Evolutionary conservation across 2,797 vertebrate species (phyloP), one percentile per base, ranked within the genome.

Genomic region (Acanthurus tractus): DNA sequence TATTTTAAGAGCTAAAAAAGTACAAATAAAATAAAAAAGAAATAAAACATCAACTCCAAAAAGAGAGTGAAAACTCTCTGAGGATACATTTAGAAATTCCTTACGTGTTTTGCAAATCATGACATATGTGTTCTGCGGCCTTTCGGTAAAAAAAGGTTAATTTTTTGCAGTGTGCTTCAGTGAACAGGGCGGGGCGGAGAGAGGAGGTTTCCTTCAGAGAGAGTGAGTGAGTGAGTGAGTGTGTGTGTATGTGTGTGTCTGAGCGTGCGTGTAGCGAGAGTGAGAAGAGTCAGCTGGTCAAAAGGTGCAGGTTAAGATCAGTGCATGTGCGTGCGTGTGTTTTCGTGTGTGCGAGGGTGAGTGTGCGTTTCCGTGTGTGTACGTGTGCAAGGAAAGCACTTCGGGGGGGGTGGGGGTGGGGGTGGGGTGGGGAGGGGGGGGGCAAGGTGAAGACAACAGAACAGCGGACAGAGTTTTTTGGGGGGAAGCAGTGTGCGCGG

Each of bases 221-320:
- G 65, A 15, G 70, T 36, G 50, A 52, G 44, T 20, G 50, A 18
- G 36, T 11, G 63, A 22, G 56, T 5, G 50, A 1, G 76, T 18
- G 61, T 40, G 22, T 42, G 55, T 11, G n/a, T 49, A 10, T 36
- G 17, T 14, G 61, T 12, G 55, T 20, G 25, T 29, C 68, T 18
- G 76, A n/a, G 62, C 12, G 62, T 15, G 57, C 49, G 52, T 13
- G 73, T 1, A 52, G 15, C 13, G 40, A 45, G 57, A 23, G 40
- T 6, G 45, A 83, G 80, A 40, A 0, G 52, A 85, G 88, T 93
- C 92, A 93, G 90, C 90, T 92, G 90, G 86, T 79, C 20, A 75
- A 64, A 76, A 88, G 85, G 90, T 76, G 84, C 69, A 46, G 63
- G 49, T 76, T 57, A 81, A 75, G 78, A 56, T 42, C 66, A 38